phyloP scores from a whole-genome alignment of 1,140 invertebrate species.

The Maniola jurtina region DNA sequence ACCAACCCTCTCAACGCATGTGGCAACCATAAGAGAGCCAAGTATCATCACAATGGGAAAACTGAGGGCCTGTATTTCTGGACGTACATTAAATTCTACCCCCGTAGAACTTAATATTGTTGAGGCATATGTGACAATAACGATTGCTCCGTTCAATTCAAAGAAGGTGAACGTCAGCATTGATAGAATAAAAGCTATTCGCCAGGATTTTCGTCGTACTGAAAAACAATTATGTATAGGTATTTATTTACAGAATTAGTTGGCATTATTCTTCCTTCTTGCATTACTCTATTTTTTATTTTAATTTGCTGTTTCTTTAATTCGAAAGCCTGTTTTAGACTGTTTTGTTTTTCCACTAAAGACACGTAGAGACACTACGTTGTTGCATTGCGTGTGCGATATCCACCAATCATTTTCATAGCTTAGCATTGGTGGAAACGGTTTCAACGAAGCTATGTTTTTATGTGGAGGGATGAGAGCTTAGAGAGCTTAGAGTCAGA shows the following conservation, averaged over 20 bases:
- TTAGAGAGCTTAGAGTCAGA: too few species aligned
- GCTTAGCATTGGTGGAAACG: too few species aligned
- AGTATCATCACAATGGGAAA: constrained; percentile 53
- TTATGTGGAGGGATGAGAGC: too few species aligned
- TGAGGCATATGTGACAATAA: constrained; percentile 39
- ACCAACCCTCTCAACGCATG: constrained; percentile 45
- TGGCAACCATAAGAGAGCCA: constrained; percentile 40
- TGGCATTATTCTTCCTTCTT: neutral
- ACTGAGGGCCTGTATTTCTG: constrained; percentile 50
- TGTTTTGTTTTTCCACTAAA: too few species aligned
- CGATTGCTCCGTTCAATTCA: constrained; percentile 37
- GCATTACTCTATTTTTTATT: too few species aligned
- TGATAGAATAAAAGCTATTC: constrained; percentile 38
- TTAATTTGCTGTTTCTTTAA: too few species aligned
- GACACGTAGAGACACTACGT: too few species aligned
- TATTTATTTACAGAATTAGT: neutral
- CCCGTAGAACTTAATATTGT: constrained; percentile 44
- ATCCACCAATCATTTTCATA: too few species aligned
- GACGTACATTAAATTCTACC: constrained; percentile 40
- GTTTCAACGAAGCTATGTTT: too few species aligned
- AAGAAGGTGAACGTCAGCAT: constrained; percentile 35
- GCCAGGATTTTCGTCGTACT: constrained; percentile 38
- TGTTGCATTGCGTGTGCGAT: too few species aligned
- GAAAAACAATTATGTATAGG: constrained; percentile 19
- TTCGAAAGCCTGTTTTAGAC: too few species aligned